Base-by-base conservation (phyloP, 2,888 invertebrate species). In the Lasioglossum leucozonium region DNA sequence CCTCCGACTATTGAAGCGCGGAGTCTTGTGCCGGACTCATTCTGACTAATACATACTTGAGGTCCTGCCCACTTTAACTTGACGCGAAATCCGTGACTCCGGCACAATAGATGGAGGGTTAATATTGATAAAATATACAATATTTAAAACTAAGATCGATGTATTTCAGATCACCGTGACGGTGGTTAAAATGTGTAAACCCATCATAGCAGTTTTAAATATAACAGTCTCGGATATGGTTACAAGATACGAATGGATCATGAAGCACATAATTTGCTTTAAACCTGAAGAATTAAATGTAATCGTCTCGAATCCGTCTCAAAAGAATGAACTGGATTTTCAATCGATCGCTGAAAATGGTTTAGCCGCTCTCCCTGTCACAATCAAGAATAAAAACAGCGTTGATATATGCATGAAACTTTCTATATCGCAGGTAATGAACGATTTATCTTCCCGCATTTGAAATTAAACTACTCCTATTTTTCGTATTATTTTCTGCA, bases 241-340 rank as follows among this genome's bases (percentile, higher is more conserved):
- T 55, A 94, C 93, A 4, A 90, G 91, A 40, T 92, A 91, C 22
- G 91, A 89, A 73, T 93, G 93, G 92, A 88, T 86, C 18, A 92
- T 93, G 75, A 91, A 93, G 30, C 93, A 94, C 67, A 91, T 93
- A 42, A 93, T 95, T 88, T 95, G 93, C 78, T 93, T 95, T 79
- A 92, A 94, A 58, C 93, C 95, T 0, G 94, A 94, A 84, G 92
- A 94, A 72, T 89, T 92, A 11, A 89, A 93, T 77, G 86, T 94
- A 30, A 81, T 86, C 34, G 79, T 95, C 34, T 81, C 86, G 16
- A 84, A 82, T 22, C 87, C 90, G 26, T 87, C 85, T 51, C 87
- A 91, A 42, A 90, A 91, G 34, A 84, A 90, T 10, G 82, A 89
- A 72, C 72, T 94, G 0, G 82, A 92, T 84, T 95, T 94, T 79